These are phyloP conservation scores for Alcis repandata DNA, from an alignment of 2,888 invertebrate genomes.

Conservation along the genomic window DNA sequence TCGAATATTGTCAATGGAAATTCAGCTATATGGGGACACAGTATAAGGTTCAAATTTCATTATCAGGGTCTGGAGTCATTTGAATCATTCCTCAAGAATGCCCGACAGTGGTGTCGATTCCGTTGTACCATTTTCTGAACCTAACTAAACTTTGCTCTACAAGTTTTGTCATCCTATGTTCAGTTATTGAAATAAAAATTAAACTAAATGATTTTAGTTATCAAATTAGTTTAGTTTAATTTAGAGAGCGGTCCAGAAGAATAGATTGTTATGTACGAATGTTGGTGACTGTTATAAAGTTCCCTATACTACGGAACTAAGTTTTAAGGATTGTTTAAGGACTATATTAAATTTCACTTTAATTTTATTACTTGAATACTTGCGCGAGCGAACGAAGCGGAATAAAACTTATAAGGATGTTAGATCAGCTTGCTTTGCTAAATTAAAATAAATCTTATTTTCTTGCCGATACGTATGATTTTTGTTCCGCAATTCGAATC, in stretches of 20 bases:
- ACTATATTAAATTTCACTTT: constrained; percentile 10
- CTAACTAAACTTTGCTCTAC: too few species aligned
- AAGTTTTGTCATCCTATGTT: too few species aligned
- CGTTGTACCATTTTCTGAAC: too few species aligned
- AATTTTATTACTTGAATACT: constrained; percentile 21
- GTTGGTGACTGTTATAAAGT: constrained; percentile 24
- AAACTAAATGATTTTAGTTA: too few species aligned
- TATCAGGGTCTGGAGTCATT: background rate
- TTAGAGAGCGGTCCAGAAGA: background rate
- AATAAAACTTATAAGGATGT: constrained; percentile 26
- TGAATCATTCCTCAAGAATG: background rate
- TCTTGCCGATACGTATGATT: constrained; percentile 34
- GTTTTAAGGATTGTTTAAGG: constrained; percentile 35
- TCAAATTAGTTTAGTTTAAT: too few species aligned
- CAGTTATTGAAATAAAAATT: too few species aligned
- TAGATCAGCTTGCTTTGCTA: constrained; percentile 3
- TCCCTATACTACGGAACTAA: constrained; percentile 23
- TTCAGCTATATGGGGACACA: background rate
- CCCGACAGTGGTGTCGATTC: too few species aligned
- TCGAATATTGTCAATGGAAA: background rate
- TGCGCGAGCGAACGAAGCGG: constrained; percentile 18
- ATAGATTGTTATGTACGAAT: constrained; percentile 1
- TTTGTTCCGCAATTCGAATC: constrained; percentile 46
- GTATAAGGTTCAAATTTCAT: background rate
- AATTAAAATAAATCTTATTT: constrained; percentile 7